Base-by-base conservation (phyloP, 2,888 invertebrate species). In the Crossocerus cetratus region DNA sequence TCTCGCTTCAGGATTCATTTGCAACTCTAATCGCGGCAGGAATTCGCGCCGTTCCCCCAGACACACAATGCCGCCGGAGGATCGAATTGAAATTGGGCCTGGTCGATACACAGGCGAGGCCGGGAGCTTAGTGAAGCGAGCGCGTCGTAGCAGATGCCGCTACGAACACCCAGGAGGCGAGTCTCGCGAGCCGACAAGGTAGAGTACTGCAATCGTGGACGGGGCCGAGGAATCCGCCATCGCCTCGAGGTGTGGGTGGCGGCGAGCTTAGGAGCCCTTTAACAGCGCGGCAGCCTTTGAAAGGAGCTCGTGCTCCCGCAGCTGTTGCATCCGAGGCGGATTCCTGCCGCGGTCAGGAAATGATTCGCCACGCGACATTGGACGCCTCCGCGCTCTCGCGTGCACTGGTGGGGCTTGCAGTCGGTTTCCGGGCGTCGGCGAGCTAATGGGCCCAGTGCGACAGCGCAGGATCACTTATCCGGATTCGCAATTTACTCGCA, bases 401-500 rank as follows among this genome's bases (percentile, higher is more conserved):
- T n/a, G 45, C 16, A 45, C 45, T n/a, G n/a, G 45, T 13, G 14
- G 45, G 45, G 2, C 45, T 45, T 45, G 45, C 45, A n/a, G n/a
- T 16, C 3, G 13, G 16, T 45, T 45, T 45, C 45, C 45, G 8
- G 45, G 45, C 45, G 45, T 13, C 13, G 4, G 43, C 43, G 13
- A 13, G 5, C 5, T 14, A 45, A 16, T 45, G 11, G 14, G 45
- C 45, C 0, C 5, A 3, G 2, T 59, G 45, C 18, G 69, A 72
- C 1, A 69, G 4, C 44, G n/a, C 49, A 1, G 53, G 45, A 59
- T 21, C 59, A 59, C 71, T 55, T 44, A 2, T 68, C 57, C 22
- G 70, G 67, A 54, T 53, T 67, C 67, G 58, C 55, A 16, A 64
- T 62, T 72, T 74, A 58, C 22, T 8, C 43, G 71, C 73, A 64